Evolutionary conservation across 2,797 vertebrate species (phyloP), one percentile per base, ranked within the genome.

Genomic region (Dendrocincla tyrannina): DNA sequence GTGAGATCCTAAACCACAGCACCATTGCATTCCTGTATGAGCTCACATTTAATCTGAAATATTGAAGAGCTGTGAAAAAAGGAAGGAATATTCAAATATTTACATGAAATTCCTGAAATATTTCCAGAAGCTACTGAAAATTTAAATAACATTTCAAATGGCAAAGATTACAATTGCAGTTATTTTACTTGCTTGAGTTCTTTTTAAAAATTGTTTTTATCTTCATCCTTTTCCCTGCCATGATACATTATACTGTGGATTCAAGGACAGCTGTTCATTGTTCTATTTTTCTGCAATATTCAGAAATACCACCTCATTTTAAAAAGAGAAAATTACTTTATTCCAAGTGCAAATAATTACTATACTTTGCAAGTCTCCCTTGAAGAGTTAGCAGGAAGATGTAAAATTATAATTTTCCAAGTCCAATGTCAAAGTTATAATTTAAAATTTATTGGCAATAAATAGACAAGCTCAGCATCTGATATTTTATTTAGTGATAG

Each of bases 401-500:
- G 37, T 30, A 59, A 95, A 92, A 64, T 49, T 52, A 44, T 13
- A 25, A 58, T 75, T 92, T 75, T 53, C n/a, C 23, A 70, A 76
- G 20, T 18, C 49, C 17, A 30, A 56, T 67, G 9, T 74, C 28
- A 42, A 72, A 87, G n/a, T 79, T 79, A 42, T 72, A 82, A 79
- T 73, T 87, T 62, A 72, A 68, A 72, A 22, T 75, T 87, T 78
- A 68, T 68, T 87, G 49, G 18, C 66, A 95, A 89, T 60, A 85
- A 92, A 78, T 46, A 73, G 41, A 59, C 49, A 91, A 60, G 28
- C 22, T 89, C 46, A 69, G 30, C 39, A 82, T 42, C 11, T 93
- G 87, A 87, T 33, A 89, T 69, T 85, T 81, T 79, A 89, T 91
- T 89, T 89, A 85, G 67, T 81, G 67, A 87, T 77, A 72, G 66